Percentiles rank a stretch among this genome's conserved stretches.
phyloP scores from a whole-genome alignment of 2,888 invertebrate genomes.

The Dolichopus griseipennis region DNA sequence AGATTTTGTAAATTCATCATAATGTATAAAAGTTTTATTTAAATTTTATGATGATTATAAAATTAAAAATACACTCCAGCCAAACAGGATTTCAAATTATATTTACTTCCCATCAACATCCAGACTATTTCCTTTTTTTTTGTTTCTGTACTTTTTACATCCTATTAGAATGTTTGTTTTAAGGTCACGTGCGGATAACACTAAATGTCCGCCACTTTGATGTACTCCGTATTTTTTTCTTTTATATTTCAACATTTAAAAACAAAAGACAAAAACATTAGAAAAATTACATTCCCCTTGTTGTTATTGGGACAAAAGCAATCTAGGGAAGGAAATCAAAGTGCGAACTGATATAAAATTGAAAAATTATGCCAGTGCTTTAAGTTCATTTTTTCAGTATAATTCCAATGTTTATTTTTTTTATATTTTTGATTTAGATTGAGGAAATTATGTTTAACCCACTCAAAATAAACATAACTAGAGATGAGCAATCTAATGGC shows the following conservation, averaged over 20 bases:
- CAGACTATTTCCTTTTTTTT: background rate
- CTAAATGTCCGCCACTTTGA: slow-evolving; percentile 4
- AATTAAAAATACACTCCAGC: background rate
- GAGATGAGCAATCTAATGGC: too few species aligned
- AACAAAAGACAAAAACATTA: background rate
- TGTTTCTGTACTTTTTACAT: background rate
- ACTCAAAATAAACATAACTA: too few species aligned
- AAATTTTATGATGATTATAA: too few species aligned
- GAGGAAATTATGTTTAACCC: too few species aligned
- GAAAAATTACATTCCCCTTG: background rate
- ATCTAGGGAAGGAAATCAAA: background rate
- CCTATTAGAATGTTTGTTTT: slow-evolving; percentile 1
- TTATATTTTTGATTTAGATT: too few species aligned
- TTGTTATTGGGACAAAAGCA: background rate
- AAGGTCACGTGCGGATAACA: background rate
- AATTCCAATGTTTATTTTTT: background rate
- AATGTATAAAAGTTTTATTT: too few species aligned
- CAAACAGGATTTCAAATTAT: background rate
- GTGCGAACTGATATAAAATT: background rate
- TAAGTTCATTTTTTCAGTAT: background rate
- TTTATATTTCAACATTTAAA: background rate
- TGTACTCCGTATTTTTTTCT: background rate
- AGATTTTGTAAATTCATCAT: too few species aligned
- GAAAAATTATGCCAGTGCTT: slow-evolving; percentile 2
- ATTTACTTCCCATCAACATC: background rate